Conservation (phyloP, 2,113 vertebrate species). For the Syngnathus floridae region DNA sequence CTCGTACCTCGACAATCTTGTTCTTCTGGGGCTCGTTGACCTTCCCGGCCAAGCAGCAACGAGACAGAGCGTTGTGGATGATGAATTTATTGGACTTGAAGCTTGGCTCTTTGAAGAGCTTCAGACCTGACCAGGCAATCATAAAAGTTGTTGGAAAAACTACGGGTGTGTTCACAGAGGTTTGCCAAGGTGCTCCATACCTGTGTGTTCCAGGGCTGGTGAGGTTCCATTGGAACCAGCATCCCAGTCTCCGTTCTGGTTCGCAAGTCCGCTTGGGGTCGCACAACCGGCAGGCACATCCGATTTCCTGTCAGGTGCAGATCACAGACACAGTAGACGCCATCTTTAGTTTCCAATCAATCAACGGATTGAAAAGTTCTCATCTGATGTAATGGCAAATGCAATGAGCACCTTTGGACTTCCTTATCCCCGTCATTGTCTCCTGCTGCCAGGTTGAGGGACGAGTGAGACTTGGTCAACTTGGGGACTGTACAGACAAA, state of each 20-base stretch:
- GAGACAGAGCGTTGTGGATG: constrained; percentile 85
- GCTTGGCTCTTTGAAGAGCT: constrained; percentile 87
- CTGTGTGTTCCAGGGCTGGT: constrained; percentile 82
- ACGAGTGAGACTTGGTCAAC: constrained; percentile 73
- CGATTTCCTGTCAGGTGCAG: constrained; percentile 47
- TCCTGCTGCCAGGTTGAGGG: constrained; percentile 74
- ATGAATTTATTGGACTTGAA: constrained; percentile 93
- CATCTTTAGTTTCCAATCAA: neutral
- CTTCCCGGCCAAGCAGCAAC: constrained; percentile 87
- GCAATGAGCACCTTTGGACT: constrained; percentile 46
- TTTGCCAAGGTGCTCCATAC: constrained; percentile 40
- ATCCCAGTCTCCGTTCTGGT: constrained; percentile 77
- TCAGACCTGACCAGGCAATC: constrained; percentile 69
- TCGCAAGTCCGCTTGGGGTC: constrained; percentile 69
- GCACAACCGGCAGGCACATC: constrained; percentile 71
- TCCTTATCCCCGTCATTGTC: constrained; percentile 54
- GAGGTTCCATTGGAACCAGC: constrained; percentile 76
- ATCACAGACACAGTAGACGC: neutral
- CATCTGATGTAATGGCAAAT: neutral
- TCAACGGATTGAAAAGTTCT: neutral
- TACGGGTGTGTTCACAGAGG: neutral
- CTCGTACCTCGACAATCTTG: constrained; percentile 80
- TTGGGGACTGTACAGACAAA: constrained; percentile 64
- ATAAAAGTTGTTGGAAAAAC: neutral
- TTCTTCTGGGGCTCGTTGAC: constrained; percentile 86